phyloP scores from a whole-genome alignment of 2,888 invertebrate genomes.

The Microctonus hyperodae region DNA sequence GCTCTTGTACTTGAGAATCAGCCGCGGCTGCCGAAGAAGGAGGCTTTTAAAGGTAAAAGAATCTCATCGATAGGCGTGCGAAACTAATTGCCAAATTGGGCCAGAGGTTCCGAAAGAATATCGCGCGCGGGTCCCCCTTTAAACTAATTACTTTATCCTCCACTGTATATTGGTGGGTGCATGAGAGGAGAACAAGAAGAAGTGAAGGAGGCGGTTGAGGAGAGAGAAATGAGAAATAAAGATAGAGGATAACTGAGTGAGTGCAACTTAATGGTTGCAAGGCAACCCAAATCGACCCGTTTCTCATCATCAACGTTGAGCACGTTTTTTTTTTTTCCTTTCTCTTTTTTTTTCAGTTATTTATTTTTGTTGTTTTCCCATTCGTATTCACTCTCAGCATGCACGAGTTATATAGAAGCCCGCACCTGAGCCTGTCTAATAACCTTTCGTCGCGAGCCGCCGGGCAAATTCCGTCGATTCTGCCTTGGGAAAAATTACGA shows the following conservation, averaged over 20 bases:
- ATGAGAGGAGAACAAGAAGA: not conserved
- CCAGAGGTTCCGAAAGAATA: conserved; percentile 46
- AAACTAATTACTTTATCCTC: conserved; percentile 55
- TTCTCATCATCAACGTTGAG: conserved; percentile 33
- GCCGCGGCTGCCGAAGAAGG: not conserved
- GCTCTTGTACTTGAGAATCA: not conserved
- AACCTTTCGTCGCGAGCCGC: conserved; percentile 33
- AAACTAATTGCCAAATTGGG: conserved; percentile 55
- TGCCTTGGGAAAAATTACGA: conserved; percentile 32
- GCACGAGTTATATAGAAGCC: conserved; percentile 7
- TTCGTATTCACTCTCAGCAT: conserved; percentile 25
- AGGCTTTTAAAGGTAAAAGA: not conserved
- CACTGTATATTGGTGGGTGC: not conserved
- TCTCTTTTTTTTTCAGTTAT: not conserved
- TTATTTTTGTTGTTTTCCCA: conserved; percentile 14
- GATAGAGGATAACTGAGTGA: not conserved
- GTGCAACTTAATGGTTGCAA: conserved; percentile 28
- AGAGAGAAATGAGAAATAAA: not conserved
- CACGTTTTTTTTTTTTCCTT: conserved; percentile 4
- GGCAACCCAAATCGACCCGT: conserved; percentile 23
- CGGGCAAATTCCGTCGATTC: conserved; percentile 33
- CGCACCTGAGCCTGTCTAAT: conserved; percentile 33
- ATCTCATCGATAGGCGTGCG: conserved; percentile 36
- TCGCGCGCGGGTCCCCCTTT: conserved; percentile 37
- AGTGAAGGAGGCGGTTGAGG: not conserved